These are phyloP conservation scores for Crotalus viridis DNA, from an alignment of 2,113 vertebrate genomes.

Conservation along the genomic window DNA sequence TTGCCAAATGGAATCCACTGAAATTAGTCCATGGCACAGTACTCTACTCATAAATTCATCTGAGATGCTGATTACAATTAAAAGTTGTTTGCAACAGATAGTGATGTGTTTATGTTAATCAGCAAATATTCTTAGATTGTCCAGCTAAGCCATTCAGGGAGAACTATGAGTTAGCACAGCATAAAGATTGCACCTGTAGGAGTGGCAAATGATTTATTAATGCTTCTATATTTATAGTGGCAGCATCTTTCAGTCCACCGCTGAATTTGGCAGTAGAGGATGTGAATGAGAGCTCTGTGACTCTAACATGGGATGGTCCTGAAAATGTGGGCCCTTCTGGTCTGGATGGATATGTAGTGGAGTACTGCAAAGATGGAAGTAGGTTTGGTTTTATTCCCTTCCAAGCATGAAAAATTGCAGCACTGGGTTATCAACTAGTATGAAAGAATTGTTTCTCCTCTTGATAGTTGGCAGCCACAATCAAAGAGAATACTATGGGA, in stretches of 20 bases:
- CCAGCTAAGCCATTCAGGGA: neutral
- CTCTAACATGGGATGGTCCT: constrained; percentile 82
- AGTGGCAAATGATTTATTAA: neutral
- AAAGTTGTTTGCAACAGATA: neutral
- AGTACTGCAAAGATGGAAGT: constrained; percentile 88
- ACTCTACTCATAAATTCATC: neutral
- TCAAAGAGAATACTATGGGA: neutral
- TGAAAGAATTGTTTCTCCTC: neutral
- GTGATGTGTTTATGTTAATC: neutral
- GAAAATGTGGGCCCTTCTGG: constrained; percentile 71
- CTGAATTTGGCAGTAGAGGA: constrained; percentile 78
- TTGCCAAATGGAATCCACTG: neutral
- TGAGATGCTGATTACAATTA: neutral
- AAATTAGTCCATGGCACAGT: neutral
- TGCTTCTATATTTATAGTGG: constrained; percentile 15
- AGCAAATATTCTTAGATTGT: neutral
- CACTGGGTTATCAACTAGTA: neutral
- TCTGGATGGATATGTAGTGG: constrained; percentile 84
- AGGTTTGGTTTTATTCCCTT: constrained; percentile 48
- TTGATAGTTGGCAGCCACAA: neutral
- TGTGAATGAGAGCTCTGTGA: constrained; percentile 79
- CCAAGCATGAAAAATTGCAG: accelerated
- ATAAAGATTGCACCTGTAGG: neutral
- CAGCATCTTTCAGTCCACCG: constrained; percentile 82
- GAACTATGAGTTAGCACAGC: neutral